phyloP scores from a whole-genome alignment of 2,797 vertebrate species.

The Cuculus canorus region DNA sequence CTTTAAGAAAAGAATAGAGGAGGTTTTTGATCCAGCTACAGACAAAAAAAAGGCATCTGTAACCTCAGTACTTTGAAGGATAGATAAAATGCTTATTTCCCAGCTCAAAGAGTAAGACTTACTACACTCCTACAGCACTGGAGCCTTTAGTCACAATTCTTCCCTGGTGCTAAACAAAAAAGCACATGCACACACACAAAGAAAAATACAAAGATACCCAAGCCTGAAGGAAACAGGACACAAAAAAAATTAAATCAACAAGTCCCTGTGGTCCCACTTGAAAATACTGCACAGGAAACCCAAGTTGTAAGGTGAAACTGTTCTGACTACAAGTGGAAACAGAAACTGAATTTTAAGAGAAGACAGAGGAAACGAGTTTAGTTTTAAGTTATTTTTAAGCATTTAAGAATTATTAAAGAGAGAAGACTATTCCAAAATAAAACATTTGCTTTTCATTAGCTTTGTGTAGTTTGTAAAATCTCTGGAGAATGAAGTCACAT shows the following conservation, averaged over 20 bases:
- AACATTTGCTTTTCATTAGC: background rate
- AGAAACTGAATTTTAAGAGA: background rate
- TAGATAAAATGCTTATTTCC: background rate
- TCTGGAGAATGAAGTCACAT: constrained; percentile 2
- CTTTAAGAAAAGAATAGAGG: background rate
- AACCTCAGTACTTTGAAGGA: background rate
- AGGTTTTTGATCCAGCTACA: background rate
- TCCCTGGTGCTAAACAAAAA: background rate
- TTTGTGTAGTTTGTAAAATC: background rate
- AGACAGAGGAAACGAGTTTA: background rate
- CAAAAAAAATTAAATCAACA: constrained; percentile 44
- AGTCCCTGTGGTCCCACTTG: background rate
- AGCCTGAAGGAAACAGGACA: background rate
- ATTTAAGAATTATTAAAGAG: background rate
- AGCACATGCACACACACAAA: background rate
- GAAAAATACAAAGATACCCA: background rate
- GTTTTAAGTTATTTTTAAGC: background rate
- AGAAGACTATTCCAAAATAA: background rate
- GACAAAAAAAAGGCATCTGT: background rate
- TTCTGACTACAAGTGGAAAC: background rate
- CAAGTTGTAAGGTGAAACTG: background rate
- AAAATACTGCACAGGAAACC: constrained; percentile 15
- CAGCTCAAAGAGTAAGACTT: background rate
- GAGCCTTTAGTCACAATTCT: background rate
- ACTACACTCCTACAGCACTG: background rate